Evolutionary conservation across 2,888 invertebrate genomes (phyloP).

Genomic region (Bedellia somnulentella): DNA sequence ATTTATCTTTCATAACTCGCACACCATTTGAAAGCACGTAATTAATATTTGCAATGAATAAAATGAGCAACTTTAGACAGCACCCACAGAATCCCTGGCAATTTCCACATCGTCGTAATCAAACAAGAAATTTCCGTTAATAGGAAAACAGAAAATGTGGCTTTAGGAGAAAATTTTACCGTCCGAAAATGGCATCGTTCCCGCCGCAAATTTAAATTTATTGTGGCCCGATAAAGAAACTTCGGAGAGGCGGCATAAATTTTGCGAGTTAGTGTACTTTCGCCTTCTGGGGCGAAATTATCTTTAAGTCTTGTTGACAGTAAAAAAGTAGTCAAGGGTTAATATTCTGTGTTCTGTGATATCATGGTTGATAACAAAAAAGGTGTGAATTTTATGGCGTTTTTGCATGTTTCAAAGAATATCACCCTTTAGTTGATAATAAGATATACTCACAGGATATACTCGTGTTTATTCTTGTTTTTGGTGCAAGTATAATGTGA

Average conservation of each 20-base stretch:
- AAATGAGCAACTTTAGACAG: neutral
- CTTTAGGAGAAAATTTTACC: constrained; percentile 9
- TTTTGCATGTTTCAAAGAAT: no score
- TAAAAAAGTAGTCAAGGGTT: neutral
- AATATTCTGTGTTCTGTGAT: no score
- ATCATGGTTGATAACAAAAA: no score
- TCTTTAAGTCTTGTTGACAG: neutral
- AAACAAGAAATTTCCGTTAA: neutral
- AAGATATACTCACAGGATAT: no score
- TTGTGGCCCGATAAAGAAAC: constrained; percentile 40
- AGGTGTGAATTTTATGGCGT: no score
- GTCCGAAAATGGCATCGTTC: no score
- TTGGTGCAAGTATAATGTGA: no score
- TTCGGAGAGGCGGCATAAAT: constrained; percentile 43
- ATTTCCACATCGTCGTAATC: neutral
- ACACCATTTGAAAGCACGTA: no score
- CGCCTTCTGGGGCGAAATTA: constrained; percentile 13
- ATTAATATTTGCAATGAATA: neutral
- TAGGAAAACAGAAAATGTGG: neutral
- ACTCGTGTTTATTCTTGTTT: no score
- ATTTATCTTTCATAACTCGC: no score
- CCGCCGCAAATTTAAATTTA: constrained; percentile 45
- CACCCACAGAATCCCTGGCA: neutral
- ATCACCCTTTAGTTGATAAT: no score
- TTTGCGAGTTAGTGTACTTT: constrained; percentile 22